Evolutionary conservation across 2,888 invertebrate genomes (phyloP).

Genomic region (Linnaemya vulpina): DNA sequence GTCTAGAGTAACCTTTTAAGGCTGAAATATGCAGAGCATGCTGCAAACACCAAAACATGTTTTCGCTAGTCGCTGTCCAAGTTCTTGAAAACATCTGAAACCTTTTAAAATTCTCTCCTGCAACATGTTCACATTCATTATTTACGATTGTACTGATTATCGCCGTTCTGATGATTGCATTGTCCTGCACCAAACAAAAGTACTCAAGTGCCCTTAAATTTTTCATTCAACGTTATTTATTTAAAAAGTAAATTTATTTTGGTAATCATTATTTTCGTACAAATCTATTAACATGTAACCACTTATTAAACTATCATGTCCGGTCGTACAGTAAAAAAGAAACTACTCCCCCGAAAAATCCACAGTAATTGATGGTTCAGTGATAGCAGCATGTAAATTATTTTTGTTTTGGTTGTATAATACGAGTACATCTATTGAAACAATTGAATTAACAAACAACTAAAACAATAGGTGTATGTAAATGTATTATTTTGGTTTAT

Average conservation of each 20-base stretch:
- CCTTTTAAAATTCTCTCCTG: no score
- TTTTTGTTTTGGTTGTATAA: conserved; percentile 48
- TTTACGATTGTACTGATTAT: no score
- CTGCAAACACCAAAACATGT: no score
- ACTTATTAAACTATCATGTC: conserved; percentile 65
- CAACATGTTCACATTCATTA: no score
- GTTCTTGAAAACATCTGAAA: no score
- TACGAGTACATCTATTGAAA: background rate
- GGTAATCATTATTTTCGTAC: conserved; percentile 30
- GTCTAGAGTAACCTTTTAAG: no score
- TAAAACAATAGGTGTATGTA: conserved; percentile 40
- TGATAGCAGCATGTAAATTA: conserved; percentile 50
- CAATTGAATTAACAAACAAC: conserved; percentile 21
- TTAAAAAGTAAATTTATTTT: background rate
- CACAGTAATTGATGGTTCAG: conserved; percentile 62
- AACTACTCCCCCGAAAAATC: conserved; percentile 20
- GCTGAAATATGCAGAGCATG: no score
- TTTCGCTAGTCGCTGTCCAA: no score
- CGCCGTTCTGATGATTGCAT: no score
- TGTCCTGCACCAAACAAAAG: background rate
- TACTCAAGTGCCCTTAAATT: background rate
- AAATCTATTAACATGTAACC: conserved; percentile 52
- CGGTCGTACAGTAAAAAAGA: conserved; percentile 9
- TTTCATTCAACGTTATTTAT: background rate
- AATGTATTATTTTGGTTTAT: conserved; percentile 29